A percentile compares a stretch with the other conserved stretches of the same genome.
Evolutionary conservation across 2,797 vertebrate species (phyloP).

Genomic region (Pseudomugil gertrudae): DNA sequence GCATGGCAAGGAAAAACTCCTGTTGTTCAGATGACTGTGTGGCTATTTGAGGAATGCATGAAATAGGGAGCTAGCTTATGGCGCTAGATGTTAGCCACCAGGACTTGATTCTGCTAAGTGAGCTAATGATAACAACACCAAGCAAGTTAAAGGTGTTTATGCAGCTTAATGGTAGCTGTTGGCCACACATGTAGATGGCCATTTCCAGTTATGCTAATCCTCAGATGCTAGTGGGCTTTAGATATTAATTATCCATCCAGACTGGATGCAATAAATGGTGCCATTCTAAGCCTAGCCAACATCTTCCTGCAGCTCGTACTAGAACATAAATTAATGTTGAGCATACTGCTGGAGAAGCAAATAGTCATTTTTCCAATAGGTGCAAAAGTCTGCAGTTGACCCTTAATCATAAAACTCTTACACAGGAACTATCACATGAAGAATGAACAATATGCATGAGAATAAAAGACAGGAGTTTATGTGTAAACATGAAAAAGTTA

Average conservation of each 20-base stretch:
- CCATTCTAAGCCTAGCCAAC: too few relatives aligned
- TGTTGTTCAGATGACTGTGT: not conserved
- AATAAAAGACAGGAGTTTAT: slow-evolving; percentile 11
- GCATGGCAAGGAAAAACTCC: too few relatives aligned
- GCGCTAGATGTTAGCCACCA: too few relatives aligned
- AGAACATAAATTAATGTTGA: not conserved
- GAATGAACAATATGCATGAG: not conserved
- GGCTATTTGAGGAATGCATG: too few relatives aligned
- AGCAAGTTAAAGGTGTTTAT: not conserved
- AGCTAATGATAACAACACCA: not conserved
- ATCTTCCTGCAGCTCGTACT: too few relatives aligned
- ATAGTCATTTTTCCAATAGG: not conserved
- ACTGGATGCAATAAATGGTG: too few relatives aligned
- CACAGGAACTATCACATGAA: not conserved
- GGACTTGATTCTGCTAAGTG: not conserved
- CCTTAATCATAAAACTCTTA: not conserved
- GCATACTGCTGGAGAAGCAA: not conserved
- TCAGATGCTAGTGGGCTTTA: not conserved
- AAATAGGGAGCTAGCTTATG: not conserved
- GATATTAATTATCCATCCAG: too few relatives aligned
- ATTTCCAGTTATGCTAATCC: not conserved
- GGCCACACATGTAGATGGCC: not conserved
- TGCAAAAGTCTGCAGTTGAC: not conserved
- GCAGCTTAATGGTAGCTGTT: not conserved
- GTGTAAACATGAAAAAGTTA: slow-evolving; percentile 4